Conservation (phyloP, 2,888 invertebrate species). For the Tinea pellionella region DNA sequence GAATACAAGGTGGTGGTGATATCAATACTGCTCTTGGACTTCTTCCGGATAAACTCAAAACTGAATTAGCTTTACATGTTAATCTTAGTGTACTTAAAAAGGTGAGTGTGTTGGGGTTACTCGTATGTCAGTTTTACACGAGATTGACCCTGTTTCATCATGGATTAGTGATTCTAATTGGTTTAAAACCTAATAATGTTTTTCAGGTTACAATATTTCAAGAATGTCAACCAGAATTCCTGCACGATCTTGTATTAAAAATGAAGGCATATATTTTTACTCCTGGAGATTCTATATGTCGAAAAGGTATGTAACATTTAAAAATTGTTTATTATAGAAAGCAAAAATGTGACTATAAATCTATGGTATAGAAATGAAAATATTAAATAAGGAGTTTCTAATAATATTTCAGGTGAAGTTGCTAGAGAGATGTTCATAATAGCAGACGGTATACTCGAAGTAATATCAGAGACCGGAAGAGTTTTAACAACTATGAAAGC, state of each 20-base stretch:
- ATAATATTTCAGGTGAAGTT: slow-evolving; percentile 73
- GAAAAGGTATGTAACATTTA: slow-evolving; percentile 75
- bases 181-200: neutral
- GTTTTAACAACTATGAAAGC: slow-evolving; percentile 96
- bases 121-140: too few relatives aligned
- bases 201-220: slow-evolving; percentile 93
- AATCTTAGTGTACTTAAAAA: slow-evolving; percentile 95
- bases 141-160: slow-evolving; percentile 7
- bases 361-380: neutral
- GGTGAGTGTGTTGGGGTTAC: slow-evolving; percentile 54
- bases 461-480: slow-evolving; percentile 92
- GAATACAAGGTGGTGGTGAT: slow-evolving; percentile 95
- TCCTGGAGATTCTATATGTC: slow-evolving; percentile 95
- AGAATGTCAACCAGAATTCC: slow-evolving; percentile 97
- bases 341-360: neutral
- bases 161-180: neutral
- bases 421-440: slow-evolving; percentile 99
- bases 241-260: slow-evolving; percentile 95
- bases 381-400: neutral
- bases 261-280: slow-evolving; percentile 99
- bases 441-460: slow-evolving; percentile 95
- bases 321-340: neutral
- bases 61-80: slow-evolving; percentile 94
- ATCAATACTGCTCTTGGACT: slow-evolving; percentile 94
- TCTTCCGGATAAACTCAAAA: slow-evolving; percentile 95